phyloP scores from a whole-genome alignment of 2,113 vertebrate genomes.

The Gulo gulo region DNA sequence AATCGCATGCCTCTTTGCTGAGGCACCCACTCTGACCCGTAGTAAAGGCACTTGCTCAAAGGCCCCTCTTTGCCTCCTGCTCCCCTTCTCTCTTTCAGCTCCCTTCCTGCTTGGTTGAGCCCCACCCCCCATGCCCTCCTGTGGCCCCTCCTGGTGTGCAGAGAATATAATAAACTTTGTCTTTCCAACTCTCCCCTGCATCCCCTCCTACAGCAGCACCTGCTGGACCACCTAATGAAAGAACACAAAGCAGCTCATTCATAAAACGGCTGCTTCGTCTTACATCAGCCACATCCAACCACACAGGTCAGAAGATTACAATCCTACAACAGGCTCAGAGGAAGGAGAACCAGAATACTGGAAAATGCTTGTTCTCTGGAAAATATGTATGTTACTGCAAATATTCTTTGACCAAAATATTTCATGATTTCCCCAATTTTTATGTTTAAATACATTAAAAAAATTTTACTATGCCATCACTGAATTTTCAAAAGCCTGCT shows the following conservation, averaged over 20 bases:
- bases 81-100: background rate
- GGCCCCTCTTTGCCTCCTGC: background rate
- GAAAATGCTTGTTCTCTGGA: background rate
- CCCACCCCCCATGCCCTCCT: background rate
- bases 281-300: background rate
- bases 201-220: background rate
- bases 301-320: background rate
- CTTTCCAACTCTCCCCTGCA: too few species aligned
- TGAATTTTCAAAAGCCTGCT: background rate
- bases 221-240: background rate
- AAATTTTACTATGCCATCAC: background rate
- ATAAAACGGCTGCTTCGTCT: background rate
- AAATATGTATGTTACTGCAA: background rate
- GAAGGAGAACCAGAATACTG: background rate
- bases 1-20: background rate
- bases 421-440: background rate
- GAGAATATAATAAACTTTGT: background rate
- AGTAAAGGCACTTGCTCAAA: background rate
- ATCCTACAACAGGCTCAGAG: background rate
- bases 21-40: background rate
- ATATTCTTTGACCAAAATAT: background rate
- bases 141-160: accelerated
- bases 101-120: background rate
- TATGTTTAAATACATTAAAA: background rate
- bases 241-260: background rate